These are phyloP conservation scores for Hylia prasina DNA, from an alignment of 2,113 vertebrate species.

Conservation along the genomic window DNA sequence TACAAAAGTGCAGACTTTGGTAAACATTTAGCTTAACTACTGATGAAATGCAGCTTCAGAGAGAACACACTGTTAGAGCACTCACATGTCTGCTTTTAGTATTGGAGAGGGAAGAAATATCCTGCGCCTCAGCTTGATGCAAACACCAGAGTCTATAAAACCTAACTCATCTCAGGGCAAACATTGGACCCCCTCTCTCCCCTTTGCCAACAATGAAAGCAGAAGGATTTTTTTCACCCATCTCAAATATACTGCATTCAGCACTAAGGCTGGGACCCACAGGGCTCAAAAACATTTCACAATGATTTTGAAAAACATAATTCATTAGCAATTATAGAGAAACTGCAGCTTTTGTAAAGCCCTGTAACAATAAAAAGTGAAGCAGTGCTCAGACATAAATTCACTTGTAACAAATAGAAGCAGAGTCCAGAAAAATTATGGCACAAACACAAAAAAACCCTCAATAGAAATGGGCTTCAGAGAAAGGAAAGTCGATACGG, in stretches of 20 bases:
- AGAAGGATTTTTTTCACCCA: not conserved
- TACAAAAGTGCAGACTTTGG: not conserved
- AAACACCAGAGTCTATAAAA: not conserved
- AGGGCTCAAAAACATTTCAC: not conserved
- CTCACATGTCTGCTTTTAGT: not conserved
- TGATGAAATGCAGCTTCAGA: not conserved
- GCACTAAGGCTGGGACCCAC: not conserved
- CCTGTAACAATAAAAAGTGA: not conserved
- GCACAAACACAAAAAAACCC: not conserved
- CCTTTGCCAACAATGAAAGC: not conserved
- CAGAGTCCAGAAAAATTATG: not conserved
- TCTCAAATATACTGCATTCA: not conserved
- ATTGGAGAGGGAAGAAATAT: not conserved
- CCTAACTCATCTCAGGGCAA: not conserved
- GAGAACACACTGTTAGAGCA: not conserved
- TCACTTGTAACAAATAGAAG: not conserved
- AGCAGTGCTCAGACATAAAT: not conserved
- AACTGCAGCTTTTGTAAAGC: constrained; percentile 5
- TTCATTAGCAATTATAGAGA: constrained; percentile 21
- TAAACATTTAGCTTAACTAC: not conserved
- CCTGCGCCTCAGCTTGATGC: not conserved
- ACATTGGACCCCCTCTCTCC: not conserved
- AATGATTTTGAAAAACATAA: not conserved
- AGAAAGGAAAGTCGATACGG: not conserved
- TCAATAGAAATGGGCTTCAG: not conserved